Conservation (phyloP, 2,797 vertebrate genomes). For the Iguana delicatissima region DNA sequence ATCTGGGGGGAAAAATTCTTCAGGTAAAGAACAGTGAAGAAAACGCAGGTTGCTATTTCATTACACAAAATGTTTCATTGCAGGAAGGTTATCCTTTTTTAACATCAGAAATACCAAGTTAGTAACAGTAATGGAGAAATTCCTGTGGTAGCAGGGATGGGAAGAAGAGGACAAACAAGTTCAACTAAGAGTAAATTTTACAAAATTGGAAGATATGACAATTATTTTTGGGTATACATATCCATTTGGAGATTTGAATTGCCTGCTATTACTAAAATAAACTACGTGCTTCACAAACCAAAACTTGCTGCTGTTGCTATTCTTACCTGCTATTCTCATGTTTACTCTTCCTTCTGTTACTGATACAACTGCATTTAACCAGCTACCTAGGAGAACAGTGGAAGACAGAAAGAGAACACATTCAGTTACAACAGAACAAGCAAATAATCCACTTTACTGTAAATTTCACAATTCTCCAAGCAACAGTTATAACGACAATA, state of each 20-base stretch:
- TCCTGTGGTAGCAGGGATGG: not conserved
- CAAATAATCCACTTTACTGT: not conserved
- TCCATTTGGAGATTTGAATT: not conserved
- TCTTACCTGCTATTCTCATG: slow-evolving; percentile 86
- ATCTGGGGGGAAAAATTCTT: not conserved
- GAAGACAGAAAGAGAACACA: slow-evolving; percentile 29
- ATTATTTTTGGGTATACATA: not conserved
- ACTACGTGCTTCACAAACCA: not conserved
- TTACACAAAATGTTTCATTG: not conserved
- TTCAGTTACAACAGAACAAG: not conserved
- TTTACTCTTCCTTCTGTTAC: slow-evolving; percentile 69
- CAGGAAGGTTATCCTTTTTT: not conserved
- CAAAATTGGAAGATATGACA: not conserved
- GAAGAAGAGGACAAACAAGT: not conserved
- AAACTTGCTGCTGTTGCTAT: not conserved
- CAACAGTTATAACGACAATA: not conserved
- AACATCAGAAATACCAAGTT: not conserved
- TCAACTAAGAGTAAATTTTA: not conserved
- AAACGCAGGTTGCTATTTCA: not conserved
- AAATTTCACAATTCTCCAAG: not conserved
- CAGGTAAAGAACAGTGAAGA: not conserved
- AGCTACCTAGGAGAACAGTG: slow-evolving; percentile 74
- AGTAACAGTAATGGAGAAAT: not conserved
- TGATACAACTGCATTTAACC: slow-evolving; percentile 70
- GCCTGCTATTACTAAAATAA: not conserved